Percentiles rank a stretch among this genome's conserved stretches.
phyloP scores from a whole-genome alignment of 1,140 invertebrate species.

The Panulirus ornatus region DNA sequence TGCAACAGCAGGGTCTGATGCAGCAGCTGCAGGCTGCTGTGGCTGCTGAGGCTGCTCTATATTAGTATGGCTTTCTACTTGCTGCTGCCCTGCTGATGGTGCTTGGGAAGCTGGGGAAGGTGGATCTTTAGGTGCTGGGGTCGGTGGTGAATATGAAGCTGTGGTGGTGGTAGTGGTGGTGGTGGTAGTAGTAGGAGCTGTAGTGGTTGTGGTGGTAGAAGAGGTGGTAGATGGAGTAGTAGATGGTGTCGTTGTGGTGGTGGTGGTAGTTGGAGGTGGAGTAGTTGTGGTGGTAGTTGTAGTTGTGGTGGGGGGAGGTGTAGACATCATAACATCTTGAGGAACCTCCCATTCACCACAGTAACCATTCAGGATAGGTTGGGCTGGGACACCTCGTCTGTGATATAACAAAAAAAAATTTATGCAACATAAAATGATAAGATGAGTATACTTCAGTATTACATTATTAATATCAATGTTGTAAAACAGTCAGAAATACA shows the following conservation, averaged over 20 bases:
- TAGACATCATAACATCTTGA: constrained; percentile 41
- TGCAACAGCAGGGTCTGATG: neutral
- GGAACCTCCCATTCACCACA: constrained; percentile 64
- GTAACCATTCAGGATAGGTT: constrained; percentile 61
- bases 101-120: neutral
- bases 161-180: constrained; percentile 30
- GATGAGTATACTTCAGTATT: neutral
- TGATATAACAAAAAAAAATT: neutral
- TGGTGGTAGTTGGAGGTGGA: constrained; percentile 33
- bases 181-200: constrained; percentile 11
- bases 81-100: constrained; percentile 5
- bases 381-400: constrained; percentile 59
- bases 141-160: neutral
- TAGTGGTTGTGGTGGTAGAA: neutral
- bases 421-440: no score
- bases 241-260: constrained; percentile 26
- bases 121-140: neutral
- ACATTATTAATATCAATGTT: no score
- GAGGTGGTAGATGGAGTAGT: constrained; percentile 23
- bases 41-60: neutral
- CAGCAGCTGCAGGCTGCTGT: neutral
- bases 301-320: constrained; percentile 58
- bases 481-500: no score
- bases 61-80: neutral
- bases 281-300: constrained; percentile 45